Evolutionary conservation across 2,888 invertebrate species (phyloP).

Genomic region (Allacma fusca): DNA sequence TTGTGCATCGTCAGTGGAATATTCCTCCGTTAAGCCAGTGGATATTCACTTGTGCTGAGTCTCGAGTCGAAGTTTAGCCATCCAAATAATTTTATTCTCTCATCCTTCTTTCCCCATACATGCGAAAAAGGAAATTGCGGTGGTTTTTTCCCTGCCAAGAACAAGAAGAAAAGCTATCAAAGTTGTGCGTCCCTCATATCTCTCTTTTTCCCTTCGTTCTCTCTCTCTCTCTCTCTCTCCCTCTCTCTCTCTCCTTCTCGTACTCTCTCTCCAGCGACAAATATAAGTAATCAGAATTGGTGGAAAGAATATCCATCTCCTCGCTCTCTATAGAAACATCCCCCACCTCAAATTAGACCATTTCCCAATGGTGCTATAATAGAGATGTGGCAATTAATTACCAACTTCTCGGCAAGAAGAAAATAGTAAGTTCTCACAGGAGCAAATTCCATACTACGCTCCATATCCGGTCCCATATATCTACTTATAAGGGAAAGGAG

Average conservation of each 20-base stretch:
- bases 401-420: conserved; percentile 24
- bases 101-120: background rate
- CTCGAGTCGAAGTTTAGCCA: background rate
- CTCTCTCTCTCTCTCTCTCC: background rate
- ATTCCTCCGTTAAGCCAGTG: background rate
- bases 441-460: too few species aligned
- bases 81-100: conserved; percentile 1
- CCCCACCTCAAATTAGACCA: conserved; percentile 47
- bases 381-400: conserved; percentile 49
- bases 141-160: conserved; percentile 7
- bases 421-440: conserved; percentile 5
- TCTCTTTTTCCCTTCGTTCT: background rate
- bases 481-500: too few species aligned
- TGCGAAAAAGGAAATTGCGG: background rate
- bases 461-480: conserved; percentile 1
- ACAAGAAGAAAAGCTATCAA: conserved; percentile 21
- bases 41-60: background rate
- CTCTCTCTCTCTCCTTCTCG: background rate
- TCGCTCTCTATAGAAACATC: conserved; percentile 13
- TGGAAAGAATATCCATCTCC: conserved; percentile 13
- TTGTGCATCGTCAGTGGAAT: background rate
- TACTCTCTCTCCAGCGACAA: background rate
- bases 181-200: conserved; percentile 1
- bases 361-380: conserved; percentile 46
- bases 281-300: conserved; percentile 12